Conservation (phyloP, 1,140 invertebrate genomes). For the Anoplolepis gracilipes region DNA sequence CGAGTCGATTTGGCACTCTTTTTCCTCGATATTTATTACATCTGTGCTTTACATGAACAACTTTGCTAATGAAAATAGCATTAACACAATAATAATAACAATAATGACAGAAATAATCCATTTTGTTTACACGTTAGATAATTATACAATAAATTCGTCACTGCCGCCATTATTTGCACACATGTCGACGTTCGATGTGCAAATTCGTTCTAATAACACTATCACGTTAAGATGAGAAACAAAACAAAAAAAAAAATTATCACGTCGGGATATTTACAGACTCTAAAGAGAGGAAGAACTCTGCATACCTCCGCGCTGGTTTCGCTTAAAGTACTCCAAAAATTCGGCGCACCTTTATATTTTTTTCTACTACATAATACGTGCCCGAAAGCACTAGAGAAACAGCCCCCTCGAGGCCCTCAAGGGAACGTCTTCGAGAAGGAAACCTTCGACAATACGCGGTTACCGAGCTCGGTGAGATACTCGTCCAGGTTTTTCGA, state of each 20-base stretch:
- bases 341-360: neutral
- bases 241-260: too few species aligned
- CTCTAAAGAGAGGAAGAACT: neutral
- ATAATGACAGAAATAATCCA: conserved; percentile 34
- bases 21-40: neutral
- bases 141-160: conserved; percentile 21
- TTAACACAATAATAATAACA: conserved; percentile 38
- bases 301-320: neutral
- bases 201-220: conserved; percentile 36
- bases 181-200: conserved; percentile 20
- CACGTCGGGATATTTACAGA: conserved; percentile 15
- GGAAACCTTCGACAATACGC: conserved; percentile 81
- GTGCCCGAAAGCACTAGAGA: neutral
- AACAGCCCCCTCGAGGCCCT: conserved; percentile 13
- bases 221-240: conserved; percentile 8
- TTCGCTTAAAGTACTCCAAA: neutral
- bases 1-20: neutral
- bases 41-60: conserved; percentile 30
- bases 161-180: conserved; percentile 32
- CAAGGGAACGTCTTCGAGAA: conserved; percentile 82
- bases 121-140: conserved; percentile 13
- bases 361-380: neutral
- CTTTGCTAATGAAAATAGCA: conserved; percentile 18
- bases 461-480: conserved; percentile 76
- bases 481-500: conserved; percentile 85